These are phyloP conservation scores for Entomobrya multifasciata DNA, from an alignment of 2,888 invertebrate genomes.

Conservation along the genomic window DNA sequence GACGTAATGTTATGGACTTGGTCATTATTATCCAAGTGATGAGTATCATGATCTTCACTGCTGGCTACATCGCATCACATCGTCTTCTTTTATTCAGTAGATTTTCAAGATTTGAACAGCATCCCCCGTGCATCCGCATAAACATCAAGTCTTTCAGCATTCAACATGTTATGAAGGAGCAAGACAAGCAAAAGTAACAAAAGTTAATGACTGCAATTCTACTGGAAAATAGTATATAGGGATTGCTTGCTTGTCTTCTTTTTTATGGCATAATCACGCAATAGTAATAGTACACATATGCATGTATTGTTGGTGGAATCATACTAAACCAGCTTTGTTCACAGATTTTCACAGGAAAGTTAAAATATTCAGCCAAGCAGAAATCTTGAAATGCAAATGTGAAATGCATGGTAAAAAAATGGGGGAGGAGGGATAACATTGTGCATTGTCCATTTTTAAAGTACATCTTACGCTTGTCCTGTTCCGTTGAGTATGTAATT, in stretches of 20 bases:
- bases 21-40: constrained; percentile 12
- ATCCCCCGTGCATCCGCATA: no score
- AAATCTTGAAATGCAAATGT: constrained; percentile 21
- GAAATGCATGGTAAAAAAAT: not conserved
- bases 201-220: constrained; percentile 38
- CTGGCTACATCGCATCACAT: not conserved
- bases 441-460: no score
- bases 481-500: no score
- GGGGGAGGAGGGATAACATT: no score
- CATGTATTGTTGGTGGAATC: not conserved
- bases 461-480: no score
- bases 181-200: no score
- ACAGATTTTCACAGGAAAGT: constrained; percentile 19
- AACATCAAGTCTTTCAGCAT: no score
- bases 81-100: constrained; percentile 38
- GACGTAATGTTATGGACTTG: constrained; percentile 20
- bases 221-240: constrained; percentile 12
- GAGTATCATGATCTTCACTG: no score
- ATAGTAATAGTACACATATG: no score
- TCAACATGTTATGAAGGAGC: no score
- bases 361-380: constrained; percentile 26
- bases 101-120: constrained; percentile 31
- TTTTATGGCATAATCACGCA: constrained; percentile 5
- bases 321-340: constrained; percentile 33
- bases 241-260: not conserved